Percentiles rank a stretch among this genome's conserved stretches.
phyloP scores from a whole-genome alignment of 2,113 vertebrate species.

The Pachycephala philippinensis region DNA sequence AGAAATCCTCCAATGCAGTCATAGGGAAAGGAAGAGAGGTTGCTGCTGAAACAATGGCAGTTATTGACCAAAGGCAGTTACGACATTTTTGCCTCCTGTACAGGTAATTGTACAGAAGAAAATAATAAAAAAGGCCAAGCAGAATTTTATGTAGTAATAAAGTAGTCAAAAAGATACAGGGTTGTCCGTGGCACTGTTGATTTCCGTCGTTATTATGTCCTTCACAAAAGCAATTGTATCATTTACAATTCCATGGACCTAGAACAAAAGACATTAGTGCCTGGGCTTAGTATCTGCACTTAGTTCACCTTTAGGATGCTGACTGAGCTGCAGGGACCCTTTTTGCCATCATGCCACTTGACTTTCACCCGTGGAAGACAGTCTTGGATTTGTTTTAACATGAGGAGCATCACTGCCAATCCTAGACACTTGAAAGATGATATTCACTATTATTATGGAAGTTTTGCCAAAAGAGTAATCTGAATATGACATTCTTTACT shows the following conservation, averaged over 20 bases:
- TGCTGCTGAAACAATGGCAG: neutral
- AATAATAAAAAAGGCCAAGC: neutral
- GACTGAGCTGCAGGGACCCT: neutral
- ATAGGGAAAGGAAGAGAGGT: neutral
- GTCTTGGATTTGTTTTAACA: neutral
- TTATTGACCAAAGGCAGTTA: neutral
- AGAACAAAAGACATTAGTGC: conserved; percentile 1
- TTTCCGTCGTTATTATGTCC: conserved; percentile 91
- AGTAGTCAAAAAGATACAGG: conserved; percentile 86
- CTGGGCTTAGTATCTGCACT: neutral
- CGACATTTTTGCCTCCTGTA: neutral
- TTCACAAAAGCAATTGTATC: conserved; percentile 95
- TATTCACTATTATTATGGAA: neutral
- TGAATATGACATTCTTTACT: neutral
- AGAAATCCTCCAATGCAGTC: neutral
- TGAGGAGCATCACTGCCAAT: neutral
- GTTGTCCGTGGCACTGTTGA: conserved; percentile 98
- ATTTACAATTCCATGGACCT: conserved; percentile 93
- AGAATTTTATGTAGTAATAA: neutral
- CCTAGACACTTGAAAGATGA: neutral
- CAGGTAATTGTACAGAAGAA: neutral
- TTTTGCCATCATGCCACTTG: neutral
- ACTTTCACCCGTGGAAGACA: neutral
- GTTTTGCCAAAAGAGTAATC: neutral
- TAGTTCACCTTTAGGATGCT: neutral